Conservation (phyloP, 2,888 invertebrate genomes). For the Acanthopleura granulata region DNA sequence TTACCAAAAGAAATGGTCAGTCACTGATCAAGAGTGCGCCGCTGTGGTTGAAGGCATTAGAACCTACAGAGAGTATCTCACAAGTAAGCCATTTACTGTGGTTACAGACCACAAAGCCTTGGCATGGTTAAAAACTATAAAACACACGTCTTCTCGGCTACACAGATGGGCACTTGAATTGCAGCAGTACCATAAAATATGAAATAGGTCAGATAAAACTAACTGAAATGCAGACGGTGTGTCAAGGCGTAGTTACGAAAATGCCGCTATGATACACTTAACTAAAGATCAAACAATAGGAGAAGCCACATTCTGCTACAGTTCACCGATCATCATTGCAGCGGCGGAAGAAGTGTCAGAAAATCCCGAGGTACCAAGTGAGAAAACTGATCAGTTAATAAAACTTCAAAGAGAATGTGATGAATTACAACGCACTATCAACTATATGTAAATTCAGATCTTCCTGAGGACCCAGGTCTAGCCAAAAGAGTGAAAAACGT, state of each 20-base stretch:
- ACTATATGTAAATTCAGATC: too few relatives aligned
- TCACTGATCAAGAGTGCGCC: conserved; percentile 30
- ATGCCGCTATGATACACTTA: background rate
- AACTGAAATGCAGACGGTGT: conserved; percentile 24
- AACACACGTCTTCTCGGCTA: conserved; percentile 25
- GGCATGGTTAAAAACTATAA: conserved; percentile 27
- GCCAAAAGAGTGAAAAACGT: conserved; percentile 10
- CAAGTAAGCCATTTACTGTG: conserved; percentile 29
- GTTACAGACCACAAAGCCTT: conserved; percentile 38
- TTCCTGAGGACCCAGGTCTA: conserved; percentile 17
- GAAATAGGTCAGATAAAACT: conserved; percentile 19
- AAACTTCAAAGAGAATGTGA: too few relatives aligned
- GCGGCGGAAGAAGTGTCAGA: background rate
- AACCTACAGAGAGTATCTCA: conserved; percentile 32
- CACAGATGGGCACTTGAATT: conserved; percentile 26
- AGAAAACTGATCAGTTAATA: background rate
- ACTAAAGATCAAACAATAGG: too few relatives aligned
- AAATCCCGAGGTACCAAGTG: background rate
- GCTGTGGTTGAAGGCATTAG: conserved; percentile 32
- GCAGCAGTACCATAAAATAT: conserved; percentile 25
- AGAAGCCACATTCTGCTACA: too few relatives aligned
- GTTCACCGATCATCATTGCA: too few relatives aligned
- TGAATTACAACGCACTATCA: too few relatives aligned
- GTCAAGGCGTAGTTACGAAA: conserved; percentile 10
- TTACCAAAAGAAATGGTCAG: conserved; percentile 28